Evolutionary conservation across 1,140 invertebrate species (phyloP).

Genomic region (Hetaerina americana): DNA sequence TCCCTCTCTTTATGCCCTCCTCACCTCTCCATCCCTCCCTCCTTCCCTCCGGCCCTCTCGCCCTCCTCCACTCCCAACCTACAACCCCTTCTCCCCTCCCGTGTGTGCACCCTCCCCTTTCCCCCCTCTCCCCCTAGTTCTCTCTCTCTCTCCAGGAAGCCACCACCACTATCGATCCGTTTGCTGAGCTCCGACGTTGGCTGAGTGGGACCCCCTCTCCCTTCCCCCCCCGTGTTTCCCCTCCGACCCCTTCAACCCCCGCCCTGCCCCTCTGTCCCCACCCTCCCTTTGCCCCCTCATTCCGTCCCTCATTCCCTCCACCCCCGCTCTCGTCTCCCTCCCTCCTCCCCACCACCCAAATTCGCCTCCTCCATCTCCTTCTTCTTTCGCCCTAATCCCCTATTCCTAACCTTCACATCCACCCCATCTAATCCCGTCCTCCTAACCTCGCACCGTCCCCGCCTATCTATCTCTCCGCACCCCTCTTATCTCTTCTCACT

Average conservation of each 20-base stretch:
- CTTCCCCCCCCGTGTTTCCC: background rate
- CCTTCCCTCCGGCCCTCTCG: too few relatives aligned
- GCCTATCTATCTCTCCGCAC: background rate
- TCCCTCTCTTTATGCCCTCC: too few relatives aligned
- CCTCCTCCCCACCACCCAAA: background rate
- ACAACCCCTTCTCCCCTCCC: background rate
- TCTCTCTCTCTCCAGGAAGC: background rate
- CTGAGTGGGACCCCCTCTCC: background rate
- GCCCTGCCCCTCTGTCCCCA: background rate
- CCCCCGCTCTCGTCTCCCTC: background rate
- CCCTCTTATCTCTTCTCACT: background rate
- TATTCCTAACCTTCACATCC: too few relatives aligned
- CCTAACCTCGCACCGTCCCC: too few relatives aligned
- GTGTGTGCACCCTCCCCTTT: background rate
- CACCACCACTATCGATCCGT: background rate
- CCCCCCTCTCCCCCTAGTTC: background rate
- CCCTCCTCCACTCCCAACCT: background rate
- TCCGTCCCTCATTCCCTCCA: too few relatives aligned
- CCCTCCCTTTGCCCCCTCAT: background rate
- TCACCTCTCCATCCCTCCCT: too few relatives aligned
- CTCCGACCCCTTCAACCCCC: background rate
- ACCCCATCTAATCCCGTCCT: background rate
- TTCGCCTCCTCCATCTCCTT: background rate
- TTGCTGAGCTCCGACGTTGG: background rate
- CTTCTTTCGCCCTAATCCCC: too few relatives aligned